These are phyloP conservation scores for Acanthosepion lycidas DNA, from an alignment of 2,888 invertebrate genomes.

Conservation along the genomic window DNA sequence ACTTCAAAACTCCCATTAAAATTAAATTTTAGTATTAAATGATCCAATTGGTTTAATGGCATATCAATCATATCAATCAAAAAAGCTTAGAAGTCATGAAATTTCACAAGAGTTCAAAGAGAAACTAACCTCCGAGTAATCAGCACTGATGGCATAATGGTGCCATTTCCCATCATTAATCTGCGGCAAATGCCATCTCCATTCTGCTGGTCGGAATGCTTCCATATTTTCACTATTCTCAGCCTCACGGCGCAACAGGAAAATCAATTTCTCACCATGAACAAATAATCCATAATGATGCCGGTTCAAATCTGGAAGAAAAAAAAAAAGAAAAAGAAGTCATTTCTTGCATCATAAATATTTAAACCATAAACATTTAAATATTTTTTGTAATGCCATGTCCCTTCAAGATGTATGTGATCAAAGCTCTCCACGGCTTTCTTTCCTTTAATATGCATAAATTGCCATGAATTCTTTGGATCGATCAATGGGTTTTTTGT, in stretches of 20 bases:
- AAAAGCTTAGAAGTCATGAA: neutral
- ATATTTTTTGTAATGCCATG: no score
- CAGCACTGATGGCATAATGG: constrained; percentile 94
- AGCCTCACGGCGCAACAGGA: constrained; percentile 89
- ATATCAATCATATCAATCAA: no score
- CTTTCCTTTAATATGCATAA: no score
- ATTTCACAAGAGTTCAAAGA: neutral
- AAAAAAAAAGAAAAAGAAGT: neutral
- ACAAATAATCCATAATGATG: constrained; percentile 98
- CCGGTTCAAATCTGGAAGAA: constrained; percentile 91
- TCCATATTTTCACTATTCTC: constrained; percentile 67
- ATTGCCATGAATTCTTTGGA: no score
- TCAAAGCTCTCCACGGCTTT: no score
- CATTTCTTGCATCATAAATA: neutral
- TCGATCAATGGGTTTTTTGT: no score
- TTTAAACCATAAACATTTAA: no score
- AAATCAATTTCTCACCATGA: constrained; percentile 95
- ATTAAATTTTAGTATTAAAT: no score
- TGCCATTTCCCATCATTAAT: constrained; percentile 99
- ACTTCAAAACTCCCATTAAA: no score
- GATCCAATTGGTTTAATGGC: no score
- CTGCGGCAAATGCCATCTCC: constrained; percentile 95
- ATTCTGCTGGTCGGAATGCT: constrained; percentile 90
- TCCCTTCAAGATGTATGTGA: no score
- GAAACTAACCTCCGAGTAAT: constrained; percentile 86